Percentiles rank a stretch among this genome's conserved stretches.
Conservation (phyloP, 2,113 vertebrate species). For the Sakesphorus luctuosus region DNA sequence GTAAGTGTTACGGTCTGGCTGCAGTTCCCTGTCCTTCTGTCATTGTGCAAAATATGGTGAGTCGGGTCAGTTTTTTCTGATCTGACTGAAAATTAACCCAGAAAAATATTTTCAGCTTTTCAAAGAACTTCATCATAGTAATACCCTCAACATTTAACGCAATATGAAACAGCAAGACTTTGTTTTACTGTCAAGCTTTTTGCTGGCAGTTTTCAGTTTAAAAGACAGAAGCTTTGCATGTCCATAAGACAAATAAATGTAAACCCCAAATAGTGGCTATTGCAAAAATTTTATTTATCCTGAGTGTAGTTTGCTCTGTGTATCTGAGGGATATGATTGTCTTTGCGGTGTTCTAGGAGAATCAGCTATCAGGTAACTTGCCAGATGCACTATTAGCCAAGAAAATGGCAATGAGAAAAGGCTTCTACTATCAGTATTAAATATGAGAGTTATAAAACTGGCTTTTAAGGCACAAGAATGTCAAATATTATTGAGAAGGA, state of each 20-base stretch:
- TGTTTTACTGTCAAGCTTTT: not conserved
- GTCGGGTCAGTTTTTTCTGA: not conserved
- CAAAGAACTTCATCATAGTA: not conserved
- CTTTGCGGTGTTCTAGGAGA: not conserved
- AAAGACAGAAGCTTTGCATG: not conserved
- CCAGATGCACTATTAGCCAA: not conserved
- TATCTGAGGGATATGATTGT: not conserved
- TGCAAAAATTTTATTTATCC: not conserved
- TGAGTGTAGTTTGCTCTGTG: not conserved
- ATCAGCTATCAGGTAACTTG: not conserved
- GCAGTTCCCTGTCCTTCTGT: not conserved
- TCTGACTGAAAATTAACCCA: not conserved
- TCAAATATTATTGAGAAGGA: not conserved
- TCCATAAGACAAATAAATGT: not conserved
- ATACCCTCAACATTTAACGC: not conserved
- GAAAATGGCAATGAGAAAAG: not conserved
- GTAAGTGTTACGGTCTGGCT: fast-evolving
- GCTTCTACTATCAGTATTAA: not conserved
- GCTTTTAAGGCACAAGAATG: not conserved
- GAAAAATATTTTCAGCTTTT: not conserved
- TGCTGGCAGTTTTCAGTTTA: not conserved
- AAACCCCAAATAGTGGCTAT: not conserved
- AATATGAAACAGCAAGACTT: not conserved
- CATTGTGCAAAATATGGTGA: fast-evolving
- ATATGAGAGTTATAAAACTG: not conserved